Conservation (phyloP, 2,797 vertebrate species). For the Paratrypauchen microcephalus region DNA sequence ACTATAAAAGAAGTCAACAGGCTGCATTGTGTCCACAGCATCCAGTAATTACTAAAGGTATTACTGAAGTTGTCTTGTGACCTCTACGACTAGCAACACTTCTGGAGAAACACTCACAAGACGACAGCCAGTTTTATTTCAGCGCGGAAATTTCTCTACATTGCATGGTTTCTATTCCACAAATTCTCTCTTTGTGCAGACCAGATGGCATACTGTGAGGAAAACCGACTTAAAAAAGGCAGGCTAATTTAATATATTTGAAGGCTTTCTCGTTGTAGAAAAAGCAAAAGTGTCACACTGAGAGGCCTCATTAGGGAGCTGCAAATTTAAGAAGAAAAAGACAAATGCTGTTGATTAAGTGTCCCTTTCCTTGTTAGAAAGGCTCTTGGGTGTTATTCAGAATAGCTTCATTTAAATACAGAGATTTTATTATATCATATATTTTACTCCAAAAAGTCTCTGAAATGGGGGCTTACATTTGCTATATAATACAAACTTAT, state of each 20-base stretch:
- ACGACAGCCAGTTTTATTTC: slow-evolving; percentile 8
- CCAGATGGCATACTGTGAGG: slow-evolving; percentile 46
- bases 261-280: slow-evolving; percentile 40
- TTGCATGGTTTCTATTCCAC: slow-evolving; percentile 12
- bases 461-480: background rate
- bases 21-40: slow-evolving; percentile 32
- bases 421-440: background rate
- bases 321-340: slow-evolving; percentile 50
- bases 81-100: slow-evolving; percentile 34
- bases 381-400: slow-evolving; percentile 29
- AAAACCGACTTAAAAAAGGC: slow-evolving; percentile 35
- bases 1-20: slow-evolving; percentile 60
- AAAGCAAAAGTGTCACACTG: slow-evolving; percentile 55
- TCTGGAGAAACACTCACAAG: slow-evolving; percentile 3
- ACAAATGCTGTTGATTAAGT: slow-evolving; percentile 59
- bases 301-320: slow-evolving; percentile 59
- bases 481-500: background rate
- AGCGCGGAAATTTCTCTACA: slow-evolving; percentile 15
- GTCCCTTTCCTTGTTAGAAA: slow-evolving; percentile 27
- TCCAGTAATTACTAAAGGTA: slow-evolving; percentile 53
- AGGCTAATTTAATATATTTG: slow-evolving; percentile 49
- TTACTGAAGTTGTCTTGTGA: slow-evolving; percentile 46
- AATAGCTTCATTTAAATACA: slow-evolving; percentile 8
- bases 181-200: slow-evolving; percentile 21
- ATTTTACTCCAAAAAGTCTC: background rate